Percentiles rank a stretch among this genome's conserved stretches.
These are phyloP conservation scores for Xestia xanthographa DNA, from an alignment of 2,888 invertebrate genomes.

Conservation along the genomic window DNA sequence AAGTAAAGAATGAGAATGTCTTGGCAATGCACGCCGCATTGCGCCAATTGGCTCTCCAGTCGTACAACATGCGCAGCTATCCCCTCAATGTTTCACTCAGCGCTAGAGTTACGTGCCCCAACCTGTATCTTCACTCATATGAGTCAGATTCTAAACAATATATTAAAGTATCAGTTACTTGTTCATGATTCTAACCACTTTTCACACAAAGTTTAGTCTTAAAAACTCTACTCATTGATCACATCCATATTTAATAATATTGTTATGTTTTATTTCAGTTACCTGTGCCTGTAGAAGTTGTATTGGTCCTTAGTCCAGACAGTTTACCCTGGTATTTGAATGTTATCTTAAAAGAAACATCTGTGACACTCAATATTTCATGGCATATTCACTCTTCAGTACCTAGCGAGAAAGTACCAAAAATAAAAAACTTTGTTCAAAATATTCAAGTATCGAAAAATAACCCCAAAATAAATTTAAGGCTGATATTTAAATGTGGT, in stretches of 20 bases:
- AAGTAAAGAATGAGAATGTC: no score
- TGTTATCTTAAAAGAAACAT: slow-evolving; percentile 90
- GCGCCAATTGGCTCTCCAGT: no score
- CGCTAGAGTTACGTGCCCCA: no score
- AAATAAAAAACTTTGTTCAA: slow-evolving; percentile 81
- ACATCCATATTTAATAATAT: background rate
- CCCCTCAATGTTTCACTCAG: no score
- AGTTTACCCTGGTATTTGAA: slow-evolving; percentile 92
- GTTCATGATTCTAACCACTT: background rate
- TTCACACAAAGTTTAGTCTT: background rate
- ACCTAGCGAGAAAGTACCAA: slow-evolving; percentile 80
- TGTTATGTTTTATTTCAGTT: slow-evolving; percentile 79
- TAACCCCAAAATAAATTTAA: slow-evolving; percentile 87
- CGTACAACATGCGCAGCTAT: no score
- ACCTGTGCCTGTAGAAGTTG: slow-evolving; percentile 89
- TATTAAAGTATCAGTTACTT: background rate
- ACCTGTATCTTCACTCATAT: background rate
- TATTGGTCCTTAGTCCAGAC: slow-evolving; percentile 92
- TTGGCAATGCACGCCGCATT: no score
- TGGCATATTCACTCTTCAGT: slow-evolving; percentile 93
- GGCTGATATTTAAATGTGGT: slow-evolving; percentile 95
- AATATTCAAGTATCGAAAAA: slow-evolving; percentile 66
- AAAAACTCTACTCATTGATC: background rate
- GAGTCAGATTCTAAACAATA: background rate
- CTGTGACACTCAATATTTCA: slow-evolving; percentile 87